phyloP scores from a whole-genome alignment of 2,888 invertebrate species.

The Brachylomia viminalis region DNA sequence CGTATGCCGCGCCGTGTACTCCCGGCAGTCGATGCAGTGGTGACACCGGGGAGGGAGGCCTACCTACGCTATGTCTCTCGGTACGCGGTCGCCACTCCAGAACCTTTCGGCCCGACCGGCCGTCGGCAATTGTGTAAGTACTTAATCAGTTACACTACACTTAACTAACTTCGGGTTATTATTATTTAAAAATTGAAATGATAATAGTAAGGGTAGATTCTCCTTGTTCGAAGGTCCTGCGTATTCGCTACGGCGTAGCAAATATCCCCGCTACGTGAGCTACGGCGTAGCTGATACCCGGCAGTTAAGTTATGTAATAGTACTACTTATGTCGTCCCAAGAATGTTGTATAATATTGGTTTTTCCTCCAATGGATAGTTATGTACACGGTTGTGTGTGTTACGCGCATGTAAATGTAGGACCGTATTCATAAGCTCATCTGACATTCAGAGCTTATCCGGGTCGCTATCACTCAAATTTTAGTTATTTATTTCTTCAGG shows the following conservation, averaged over 20 bases:
- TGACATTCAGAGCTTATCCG: neutral
- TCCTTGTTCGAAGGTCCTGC: too few species aligned
- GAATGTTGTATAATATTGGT: neutral
- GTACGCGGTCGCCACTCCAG: too few species aligned
- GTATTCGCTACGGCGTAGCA: slow-evolving; percentile 37
- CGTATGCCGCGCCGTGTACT: too few species aligned
- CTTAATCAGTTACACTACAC: slow-evolving; percentile 11
- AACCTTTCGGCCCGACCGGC: too few species aligned
- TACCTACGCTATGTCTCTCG: too few species aligned
- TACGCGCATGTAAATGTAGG: neutral
- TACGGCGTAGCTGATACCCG: slow-evolving; percentile 30
- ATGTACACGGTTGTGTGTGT: neutral
- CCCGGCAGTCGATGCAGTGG: too few species aligned
- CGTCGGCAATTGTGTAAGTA: too few species aligned
- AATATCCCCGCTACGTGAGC: slow-evolving; percentile 11
- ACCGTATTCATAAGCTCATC: neutral
- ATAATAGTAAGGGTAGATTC: neutral
- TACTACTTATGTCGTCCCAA: neutral
- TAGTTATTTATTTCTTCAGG: too few species aligned
- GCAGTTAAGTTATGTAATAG: neutral
- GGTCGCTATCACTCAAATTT: neutral
- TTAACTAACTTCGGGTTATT: neutral
- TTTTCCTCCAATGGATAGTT: neutral
- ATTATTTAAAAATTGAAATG: neutral
- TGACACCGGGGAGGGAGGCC: too few species aligned